Percentiles rank a stretch among this genome's conserved stretches.
phyloP scores from a whole-genome alignment of 2,888 invertebrate species.

The Agrilus biguttatus region DNA sequence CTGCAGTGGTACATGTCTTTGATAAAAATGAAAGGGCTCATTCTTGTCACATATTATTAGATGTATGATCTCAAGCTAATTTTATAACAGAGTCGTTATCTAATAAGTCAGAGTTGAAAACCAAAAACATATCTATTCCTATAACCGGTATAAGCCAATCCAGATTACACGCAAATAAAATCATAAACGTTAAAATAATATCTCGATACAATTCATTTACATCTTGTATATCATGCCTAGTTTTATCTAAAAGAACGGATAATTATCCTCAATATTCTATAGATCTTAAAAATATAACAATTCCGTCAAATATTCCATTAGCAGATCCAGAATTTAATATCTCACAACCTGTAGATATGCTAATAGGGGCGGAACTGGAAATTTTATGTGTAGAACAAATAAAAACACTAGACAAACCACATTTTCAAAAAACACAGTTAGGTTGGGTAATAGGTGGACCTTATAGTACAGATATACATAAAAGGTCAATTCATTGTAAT shows the following conservation, averaged over 20 bases:
- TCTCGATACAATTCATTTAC: neutral
- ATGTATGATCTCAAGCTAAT: constrained; percentile 4
- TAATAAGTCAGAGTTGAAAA: neutral
- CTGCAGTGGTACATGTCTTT: constrained; percentile 1
- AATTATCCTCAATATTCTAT: neutral
- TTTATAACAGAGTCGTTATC: constrained; percentile 1
- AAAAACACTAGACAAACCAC: neutral
- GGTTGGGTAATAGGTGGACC: constrained; percentile 2
- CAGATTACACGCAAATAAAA: neutral
- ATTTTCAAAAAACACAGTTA: constrained; percentile 4
- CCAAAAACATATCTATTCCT: neutral
- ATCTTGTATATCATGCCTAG: neutral
- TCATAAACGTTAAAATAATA: neutral
- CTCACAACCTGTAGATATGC: constrained; percentile 1
- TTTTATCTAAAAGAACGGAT: neutral
- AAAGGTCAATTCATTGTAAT: neutral
- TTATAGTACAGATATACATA: neutral
- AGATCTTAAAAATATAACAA: neutral
- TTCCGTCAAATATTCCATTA: constrained; percentile 1
- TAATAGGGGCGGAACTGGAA: constrained; percentile 1
- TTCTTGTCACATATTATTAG: constrained; percentile 2
- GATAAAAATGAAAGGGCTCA: constrained; percentile 1
- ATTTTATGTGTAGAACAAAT: constrained; percentile 1
- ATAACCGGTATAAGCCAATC: constrained; percentile 2
- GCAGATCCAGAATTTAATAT: constrained; percentile 2